Evolutionary conservation across 2,113 vertebrate species (phyloP).

Genomic region (Leucosticte australis): DNA sequence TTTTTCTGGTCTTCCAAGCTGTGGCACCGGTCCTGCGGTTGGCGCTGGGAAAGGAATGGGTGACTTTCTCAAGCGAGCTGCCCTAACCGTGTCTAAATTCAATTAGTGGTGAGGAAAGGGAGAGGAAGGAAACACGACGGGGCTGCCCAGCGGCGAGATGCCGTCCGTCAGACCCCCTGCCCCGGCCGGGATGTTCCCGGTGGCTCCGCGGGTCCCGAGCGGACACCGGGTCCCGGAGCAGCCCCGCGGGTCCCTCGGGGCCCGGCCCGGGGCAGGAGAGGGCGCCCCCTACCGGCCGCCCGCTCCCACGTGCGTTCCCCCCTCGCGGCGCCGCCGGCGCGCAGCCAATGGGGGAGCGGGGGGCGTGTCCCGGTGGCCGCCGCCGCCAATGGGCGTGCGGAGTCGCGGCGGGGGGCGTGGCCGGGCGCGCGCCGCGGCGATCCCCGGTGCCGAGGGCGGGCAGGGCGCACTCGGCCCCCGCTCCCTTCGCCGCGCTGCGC

Average conservation of each 20-base stretch:
- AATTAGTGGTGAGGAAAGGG: background rate
- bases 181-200: too few species aligned
- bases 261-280: background rate
- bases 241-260: background rate
- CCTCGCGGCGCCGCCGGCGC: slow-evolving; percentile 2
- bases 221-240: background rate
- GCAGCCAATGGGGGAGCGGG: background rate
- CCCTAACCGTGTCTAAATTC: accelerated
- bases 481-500: background rate
- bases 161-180: accelerated
- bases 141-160: accelerated
- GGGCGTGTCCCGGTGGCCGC: background rate
- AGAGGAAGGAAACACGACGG: accelerated
- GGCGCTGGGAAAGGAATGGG: accelerated
- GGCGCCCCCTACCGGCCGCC: slow-evolving; percentile 47
- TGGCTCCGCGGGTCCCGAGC: background rate
- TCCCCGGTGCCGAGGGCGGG: slow-evolving; percentile 78
- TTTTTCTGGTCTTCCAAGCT: background rate
- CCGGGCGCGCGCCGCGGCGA: slow-evolving; percentile 63
- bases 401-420: slow-evolving; percentile 65
- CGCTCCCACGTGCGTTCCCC: slow-evolving; percentile 79
- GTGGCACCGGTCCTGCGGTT: accelerated
- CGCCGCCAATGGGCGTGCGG: background rate
- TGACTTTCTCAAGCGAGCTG: background rate
- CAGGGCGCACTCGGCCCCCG: slow-evolving; percentile 57